Evolutionary conservation across 2,888 invertebrate genomes (phyloP).

Genomic region (Diloba caeruleocephala): DNA sequence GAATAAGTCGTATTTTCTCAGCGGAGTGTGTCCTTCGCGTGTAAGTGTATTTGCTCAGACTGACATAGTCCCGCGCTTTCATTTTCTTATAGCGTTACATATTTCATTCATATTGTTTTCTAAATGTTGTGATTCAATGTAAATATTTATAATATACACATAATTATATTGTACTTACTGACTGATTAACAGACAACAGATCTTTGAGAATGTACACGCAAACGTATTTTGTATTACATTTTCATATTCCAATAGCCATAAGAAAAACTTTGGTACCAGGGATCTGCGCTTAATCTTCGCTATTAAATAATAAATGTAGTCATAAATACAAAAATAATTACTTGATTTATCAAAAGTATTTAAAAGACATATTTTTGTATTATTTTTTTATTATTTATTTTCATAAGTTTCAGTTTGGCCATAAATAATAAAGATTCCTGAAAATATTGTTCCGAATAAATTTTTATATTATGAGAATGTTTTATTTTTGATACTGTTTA

Average conservation of each 20-base stretch:
- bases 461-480: conserved; percentile 69
- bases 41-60: conserved; percentile 64
- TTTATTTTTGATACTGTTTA: conserved; percentile 56
- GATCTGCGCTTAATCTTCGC: conserved; percentile 51
- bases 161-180: conserved; percentile 81
- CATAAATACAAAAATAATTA: conserved; percentile 40
- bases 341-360: conserved; percentile 59
- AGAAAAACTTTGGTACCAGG: conserved; percentile 49
- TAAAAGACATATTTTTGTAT: conserved; percentile 85
- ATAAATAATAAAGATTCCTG: conserved; percentile 68
- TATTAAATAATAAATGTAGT: conserved; percentile 46
- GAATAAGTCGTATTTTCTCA: conserved; percentile 44
- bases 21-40: conserved; percentile 29
- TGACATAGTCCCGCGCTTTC: conserved; percentile 50
- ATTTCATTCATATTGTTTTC: conserved; percentile 75
- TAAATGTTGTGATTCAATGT: conserved; percentile 74
- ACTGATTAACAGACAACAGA: conserved; percentile 59
- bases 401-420: conserved; percentile 66
- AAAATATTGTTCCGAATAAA: conserved; percentile 79
- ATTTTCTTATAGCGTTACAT: conserved; percentile 55
- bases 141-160: conserved; percentile 68
- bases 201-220: conserved; percentile 48
- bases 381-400: conserved; percentile 76
- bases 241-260: conserved; percentile 52
- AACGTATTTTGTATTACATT: conserved; percentile 43